Evolutionary conservation across 2,113 vertebrate genomes (phyloP), one percentile per base, ranked within the genome.

Genomic region (Pygoscelis antarcticus): DNA sequence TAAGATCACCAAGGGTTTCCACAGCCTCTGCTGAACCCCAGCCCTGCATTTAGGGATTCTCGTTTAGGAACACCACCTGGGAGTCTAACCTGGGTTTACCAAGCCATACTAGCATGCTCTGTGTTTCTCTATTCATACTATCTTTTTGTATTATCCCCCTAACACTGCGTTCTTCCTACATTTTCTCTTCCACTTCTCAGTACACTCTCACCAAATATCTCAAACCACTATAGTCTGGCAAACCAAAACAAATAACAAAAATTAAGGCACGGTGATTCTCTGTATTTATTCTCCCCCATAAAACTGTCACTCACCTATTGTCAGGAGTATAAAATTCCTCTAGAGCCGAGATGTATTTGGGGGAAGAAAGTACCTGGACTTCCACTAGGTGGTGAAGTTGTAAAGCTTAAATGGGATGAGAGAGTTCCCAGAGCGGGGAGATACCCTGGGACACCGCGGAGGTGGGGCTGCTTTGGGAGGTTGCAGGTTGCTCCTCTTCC

Each of bases 341-440:
- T 4, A 1, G 11, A 34, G 10, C 42, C 1, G 70, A 60, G 44
- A 9, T 5, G 51, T 8, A 19, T 57, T 9, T 16, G 15, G 16
- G 64, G 19, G 18, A 58, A 62, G 51, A 68, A 77, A 66, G 52
- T 30, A 40, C 40, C 40, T 40, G 64, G 58, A 16, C 69, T 96
- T 97, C 97, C 97, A 97, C 97, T 98, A 98, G 97, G 83, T 97
- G 97, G 97, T 55, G 95, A 70, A 93, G 61, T 97, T 97, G 97
- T 96, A 96, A 97, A 97, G 93, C 96, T 90, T 17, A 95, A 89
- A 84, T 2, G 57, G 55, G 40, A 26, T 6, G 52, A 69, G 52
- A 47, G 72, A 26, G 51, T 21, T 83, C 27, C 66, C 38, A 14
- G 44, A 38, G 29, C 42, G 16, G 52, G 36, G 81, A n/a, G 40